Evolutionary conservation across 2,113 vertebrate species (phyloP), one percentile per base, ranked within the genome.

Genomic region (Coptodon rendalli): DNA sequence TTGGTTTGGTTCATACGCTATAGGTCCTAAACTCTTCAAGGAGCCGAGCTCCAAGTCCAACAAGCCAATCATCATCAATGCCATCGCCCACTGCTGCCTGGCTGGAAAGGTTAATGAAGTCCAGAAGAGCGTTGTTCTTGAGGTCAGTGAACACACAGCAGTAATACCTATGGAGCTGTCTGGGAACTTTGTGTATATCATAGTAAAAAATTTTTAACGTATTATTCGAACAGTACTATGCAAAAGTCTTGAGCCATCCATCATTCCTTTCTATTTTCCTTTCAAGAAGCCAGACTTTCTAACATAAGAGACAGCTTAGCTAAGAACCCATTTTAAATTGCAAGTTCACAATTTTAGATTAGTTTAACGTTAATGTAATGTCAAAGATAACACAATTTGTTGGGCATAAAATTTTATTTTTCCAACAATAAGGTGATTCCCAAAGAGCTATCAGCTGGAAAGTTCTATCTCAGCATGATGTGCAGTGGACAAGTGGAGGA

Each of bases 1-100:
- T 84, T 13, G 5, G 54, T 17, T 12, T 9, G 7, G 83, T 76
- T 79, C 85, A 2, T 86, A 63, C 80, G 9, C 84, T 36, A 13
- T 84, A 99, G 98, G 98, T 89, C 98, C 98, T 17, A 99, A 97
- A 95, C 96, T 99, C 54, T 99, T 99, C 88, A 99, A 98, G 93
- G 98, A 99, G 45, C 98, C 98, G 12, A 98, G 98, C 80, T 98
- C 98, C 89, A 99, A 99, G 84, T 99, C 98, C 19, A 99, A 99
- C 96, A 99, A 99, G 59, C 96, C 97, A 0, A 98, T 99, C 76
- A 99, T 99, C 83, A 97, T 98, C 93, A 99, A 99, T 1, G 98
- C 98, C 56, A 97, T 99, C 5, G 97, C 98, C 43, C 98, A 99
- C 87, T 99, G 98, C 96, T 99, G 98, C 87, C 97, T 99, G 81